Evolutionary conservation across 2,113 vertebrate species (phyloP).

Genomic region (Australoheros scitulus): DNA sequence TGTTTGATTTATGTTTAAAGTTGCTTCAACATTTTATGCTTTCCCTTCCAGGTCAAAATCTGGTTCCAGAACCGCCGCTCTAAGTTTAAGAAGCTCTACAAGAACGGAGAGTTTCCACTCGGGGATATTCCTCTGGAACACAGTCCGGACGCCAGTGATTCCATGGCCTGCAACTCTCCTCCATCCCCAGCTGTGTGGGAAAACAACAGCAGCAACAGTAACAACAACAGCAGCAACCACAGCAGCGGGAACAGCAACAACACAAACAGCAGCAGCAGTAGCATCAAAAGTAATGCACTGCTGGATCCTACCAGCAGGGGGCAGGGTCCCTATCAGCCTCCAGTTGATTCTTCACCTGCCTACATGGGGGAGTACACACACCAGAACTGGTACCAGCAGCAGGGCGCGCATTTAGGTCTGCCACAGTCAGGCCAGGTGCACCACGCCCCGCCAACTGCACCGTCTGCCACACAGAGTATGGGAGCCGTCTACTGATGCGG

Average conservation of each 20-base stretch:
- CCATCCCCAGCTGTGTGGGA: conserved; percentile 90
- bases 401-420: conserved; percentile 81
- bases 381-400: conserved; percentile 90
- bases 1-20: not conserved
- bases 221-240: conserved; percentile 11
- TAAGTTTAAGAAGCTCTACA: conserved; percentile 96
- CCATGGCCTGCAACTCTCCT: conserved; percentile 93
- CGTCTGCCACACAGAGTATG: conserved; percentile 79
- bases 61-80: conserved; percentile 98
- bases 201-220: conserved; percentile 62
- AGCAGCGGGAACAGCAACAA: not conserved
- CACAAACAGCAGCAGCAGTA: not conserved
- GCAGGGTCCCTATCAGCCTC: conserved; percentile 80
- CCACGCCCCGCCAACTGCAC: conserved; percentile 73
- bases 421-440: conserved; percentile 79
- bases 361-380: conserved; percentile 85
- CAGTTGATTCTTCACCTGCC: conserved; percentile 81
- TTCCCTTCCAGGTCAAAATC: conserved; percentile 87
- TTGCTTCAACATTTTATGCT: not conserved
- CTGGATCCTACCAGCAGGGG: conserved; percentile 76
- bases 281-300: conserved; percentile 64
- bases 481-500: conserved; percentile 86
- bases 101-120: conserved; percentile 89
- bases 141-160: conserved; percentile 94
- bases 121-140: conserved; percentile 87